Evolutionary conservation across 2,888 invertebrate genomes (phyloP).

Genomic region (Allacma fusca): DNA sequence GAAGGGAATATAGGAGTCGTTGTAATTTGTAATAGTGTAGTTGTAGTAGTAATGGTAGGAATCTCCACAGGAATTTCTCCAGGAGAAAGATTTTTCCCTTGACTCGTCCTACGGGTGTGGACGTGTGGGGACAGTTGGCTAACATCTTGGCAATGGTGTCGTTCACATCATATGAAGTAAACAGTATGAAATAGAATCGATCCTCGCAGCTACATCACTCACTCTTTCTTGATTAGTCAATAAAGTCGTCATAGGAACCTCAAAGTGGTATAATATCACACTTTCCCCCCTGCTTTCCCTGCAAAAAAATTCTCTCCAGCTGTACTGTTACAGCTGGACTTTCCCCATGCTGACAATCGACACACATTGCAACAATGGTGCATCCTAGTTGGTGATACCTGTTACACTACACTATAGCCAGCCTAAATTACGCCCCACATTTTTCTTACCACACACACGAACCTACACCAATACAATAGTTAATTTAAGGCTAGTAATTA

Average conservation of each 20-base stretch:
- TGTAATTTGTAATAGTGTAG: too few relatives aligned
- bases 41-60: too few relatives aligned
- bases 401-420: too few relatives aligned
- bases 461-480: too few relatives aligned
- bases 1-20: too few relatives aligned
- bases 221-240: constrained; percentile 46
- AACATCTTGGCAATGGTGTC: neutral
- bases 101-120: neutral
- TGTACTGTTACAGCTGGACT: neutral
- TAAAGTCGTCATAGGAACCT: constrained; percentile 44
- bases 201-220: constrained; percentile 8
- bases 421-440: too few relatives aligned
- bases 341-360: neutral
- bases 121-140: neutral
- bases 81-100: too few relatives aligned
- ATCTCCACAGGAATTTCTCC: too few relatives aligned
- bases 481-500: too few relatives aligned
- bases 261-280: constrained; percentile 28
- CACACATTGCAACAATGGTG: neutral
- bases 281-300: constrained; percentile 21
- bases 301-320: neutral
- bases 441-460: too few relatives aligned
- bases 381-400: neutral
- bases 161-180: constrained; percentile 20
- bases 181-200: constrained; percentile 22